Conservation (phyloP, 2,797 vertebrate species). For the Leptoclinus maculatus region DNA sequence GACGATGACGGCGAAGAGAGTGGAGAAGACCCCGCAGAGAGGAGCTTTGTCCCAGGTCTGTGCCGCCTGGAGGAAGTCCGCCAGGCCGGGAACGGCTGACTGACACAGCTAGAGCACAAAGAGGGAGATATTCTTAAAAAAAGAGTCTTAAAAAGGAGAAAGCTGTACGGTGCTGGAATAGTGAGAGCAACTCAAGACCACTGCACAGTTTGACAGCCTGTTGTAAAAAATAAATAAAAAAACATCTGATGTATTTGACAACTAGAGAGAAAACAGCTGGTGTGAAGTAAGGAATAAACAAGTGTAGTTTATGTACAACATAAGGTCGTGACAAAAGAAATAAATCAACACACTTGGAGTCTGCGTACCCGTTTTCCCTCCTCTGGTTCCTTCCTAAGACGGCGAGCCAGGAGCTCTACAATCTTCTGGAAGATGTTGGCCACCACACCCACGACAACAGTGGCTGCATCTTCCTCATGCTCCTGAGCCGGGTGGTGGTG, state of each 20-base stretch:
- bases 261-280: background rate
- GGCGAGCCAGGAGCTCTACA: slow-evolving; percentile 86
- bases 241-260: background rate
- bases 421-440: slow-evolving; percentile 92
- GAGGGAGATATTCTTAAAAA: background rate
- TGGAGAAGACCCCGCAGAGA: slow-evolving; percentile 87
- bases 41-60: slow-evolving; percentile 80
- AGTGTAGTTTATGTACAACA: background rate
- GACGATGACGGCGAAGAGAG: slow-evolving; percentile 87
- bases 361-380: slow-evolving; percentile 87
- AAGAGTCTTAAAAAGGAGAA: background rate
- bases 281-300: background rate
- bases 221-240: background rate
- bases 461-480: slow-evolving; percentile 60
- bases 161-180: background rate
- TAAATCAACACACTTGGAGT: background rate
- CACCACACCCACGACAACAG: slow-evolving; percentile 80
- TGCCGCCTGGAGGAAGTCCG: slow-evolving; percentile 85
- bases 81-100: slow-evolving; percentile 82
- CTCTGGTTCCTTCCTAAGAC: slow-evolving; percentile 85
- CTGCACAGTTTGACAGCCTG: background rate
- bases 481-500: slow-evolving; percentile 40
- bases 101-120: slow-evolving; percentile 83
- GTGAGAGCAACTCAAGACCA: background rate
- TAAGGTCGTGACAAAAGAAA: background rate